Conservation (phyloP, 2,797 vertebrate species). For the Garrulus glandarius region DNA sequence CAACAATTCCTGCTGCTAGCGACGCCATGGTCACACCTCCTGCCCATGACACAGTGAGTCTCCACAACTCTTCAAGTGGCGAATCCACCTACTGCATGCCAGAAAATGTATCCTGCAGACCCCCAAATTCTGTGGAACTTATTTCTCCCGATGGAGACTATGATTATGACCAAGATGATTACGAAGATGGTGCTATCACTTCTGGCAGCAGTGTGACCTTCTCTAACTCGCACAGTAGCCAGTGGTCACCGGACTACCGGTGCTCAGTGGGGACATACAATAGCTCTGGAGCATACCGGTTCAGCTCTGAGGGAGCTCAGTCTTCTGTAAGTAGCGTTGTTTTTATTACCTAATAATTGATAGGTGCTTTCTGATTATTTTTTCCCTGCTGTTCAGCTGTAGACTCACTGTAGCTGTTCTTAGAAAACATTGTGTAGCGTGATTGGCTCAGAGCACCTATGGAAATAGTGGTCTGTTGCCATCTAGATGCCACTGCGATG, state of each 20-base stretch:
- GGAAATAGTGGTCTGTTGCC: neutral
- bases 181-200: constrained; percentile 87
- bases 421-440: neutral
- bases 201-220: constrained; percentile 89
- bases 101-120: constrained; percentile 71
- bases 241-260: constrained; percentile 91
- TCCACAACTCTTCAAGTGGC: constrained; percentile 75
- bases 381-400: neutral
- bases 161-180: constrained; percentile 90
- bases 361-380: neutral
- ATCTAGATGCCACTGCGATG: neutral
- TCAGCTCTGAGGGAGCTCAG: constrained; percentile 93
- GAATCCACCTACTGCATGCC: constrained; percentile 84
- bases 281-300: constrained; percentile 89
- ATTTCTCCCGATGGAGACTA: constrained; percentile 89
- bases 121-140: constrained; percentile 78
- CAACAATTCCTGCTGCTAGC: constrained; percentile 66
- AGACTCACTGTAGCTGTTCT: neutral
- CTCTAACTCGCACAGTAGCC: constrained; percentile 85
- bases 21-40: constrained; percentile 69
- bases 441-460: rapidly evolving
- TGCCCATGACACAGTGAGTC: constrained; percentile 33
- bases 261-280: constrained; percentile 91
- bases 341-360: neutral
- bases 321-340: constrained; percentile 85